A percentile compares a stretch with the other conserved stretches of the same genome.
Evolutionary conservation across 2,888 invertebrate species (phyloP).

Genomic region (Itoplectis maculator): DNA sequence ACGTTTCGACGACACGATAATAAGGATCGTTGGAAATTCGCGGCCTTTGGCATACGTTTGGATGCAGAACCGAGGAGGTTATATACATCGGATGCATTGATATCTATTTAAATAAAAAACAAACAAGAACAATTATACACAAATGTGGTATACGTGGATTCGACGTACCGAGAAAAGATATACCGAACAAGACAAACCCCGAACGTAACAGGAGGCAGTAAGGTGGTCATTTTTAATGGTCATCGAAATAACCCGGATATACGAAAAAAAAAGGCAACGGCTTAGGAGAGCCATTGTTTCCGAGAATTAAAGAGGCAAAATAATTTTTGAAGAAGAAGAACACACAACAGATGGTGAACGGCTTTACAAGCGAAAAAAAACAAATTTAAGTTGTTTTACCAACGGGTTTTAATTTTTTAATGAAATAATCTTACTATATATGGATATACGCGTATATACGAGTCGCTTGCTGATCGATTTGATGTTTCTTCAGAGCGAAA

Average conservation of each 20-base stretch:
- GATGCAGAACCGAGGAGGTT: slow-evolving; percentile 75
- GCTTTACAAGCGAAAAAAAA: slow-evolving; percentile 67
- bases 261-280: slow-evolving; percentile 69
- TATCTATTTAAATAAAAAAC: slow-evolving; percentile 42
- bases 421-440: slow-evolving; percentile 84
- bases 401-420: slow-evolving; percentile 85
- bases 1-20: slow-evolving; percentile 64
- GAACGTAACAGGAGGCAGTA: slow-evolving; percentile 69
- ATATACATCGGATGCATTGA: slow-evolving; percentile 51
- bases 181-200: slow-evolving; percentile 69
- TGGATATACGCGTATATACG: slow-evolving; percentile 69
- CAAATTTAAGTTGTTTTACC: slow-evolving; percentile 81
- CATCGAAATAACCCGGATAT: slow-evolving; percentile 51
- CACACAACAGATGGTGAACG: slow-evolving; percentile 66
- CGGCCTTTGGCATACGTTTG: slow-evolving; percentile 82
- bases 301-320: slow-evolving; percentile 65
- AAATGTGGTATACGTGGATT: slow-evolving; percentile 65
- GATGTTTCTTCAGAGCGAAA: slow-evolving; percentile 39
- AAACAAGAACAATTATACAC: slow-evolving; percentile 46
- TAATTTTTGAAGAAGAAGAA: slow-evolving; percentile 56
- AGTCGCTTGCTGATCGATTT: slow-evolving; percentile 55
- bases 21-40: slow-evolving; percentile 74
- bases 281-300: slow-evolving; percentile 71
- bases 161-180: slow-evolving; percentile 67
- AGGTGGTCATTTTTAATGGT: not conserved